phyloP scores from a whole-genome alignment of 2,113 vertebrate genomes.

The Chrysochloris asiatica region DNA sequence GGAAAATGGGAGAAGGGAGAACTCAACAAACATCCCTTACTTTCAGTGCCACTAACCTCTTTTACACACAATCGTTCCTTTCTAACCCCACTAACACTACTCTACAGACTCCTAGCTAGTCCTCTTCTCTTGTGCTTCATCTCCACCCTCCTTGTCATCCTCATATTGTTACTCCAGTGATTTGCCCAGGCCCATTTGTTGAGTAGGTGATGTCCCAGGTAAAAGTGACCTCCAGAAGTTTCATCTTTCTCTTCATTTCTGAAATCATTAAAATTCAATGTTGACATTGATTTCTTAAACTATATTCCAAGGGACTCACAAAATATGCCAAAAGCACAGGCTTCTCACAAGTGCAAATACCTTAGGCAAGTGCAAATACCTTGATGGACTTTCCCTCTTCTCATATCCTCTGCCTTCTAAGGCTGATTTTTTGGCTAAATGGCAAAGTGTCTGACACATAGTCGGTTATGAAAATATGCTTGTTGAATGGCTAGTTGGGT shows the following conservation, averaged over 20 bases:
- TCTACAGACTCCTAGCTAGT: background rate
- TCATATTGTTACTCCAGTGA: background rate
- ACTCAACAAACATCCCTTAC: background rate
- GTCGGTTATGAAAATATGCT: background rate
- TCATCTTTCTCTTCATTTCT: background rate
- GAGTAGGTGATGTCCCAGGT: background rate
- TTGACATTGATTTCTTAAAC: background rate
- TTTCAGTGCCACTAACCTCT: background rate
- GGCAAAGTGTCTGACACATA: background rate
- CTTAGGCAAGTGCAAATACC: fast-evolving
- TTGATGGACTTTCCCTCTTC: background rate
- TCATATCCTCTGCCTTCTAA: background rate
- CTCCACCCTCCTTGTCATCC: background rate
- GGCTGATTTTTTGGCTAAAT: background rate
- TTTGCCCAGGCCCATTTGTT: background rate
- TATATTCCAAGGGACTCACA: background rate
- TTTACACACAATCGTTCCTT: background rate
- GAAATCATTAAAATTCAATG: slow-evolving; percentile 1
- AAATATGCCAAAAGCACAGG: background rate
- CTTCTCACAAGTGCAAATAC: background rate
- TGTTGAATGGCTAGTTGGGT: background rate
- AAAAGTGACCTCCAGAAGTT: background rate
- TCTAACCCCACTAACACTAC: background rate
- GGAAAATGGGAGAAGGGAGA: too few species aligned
- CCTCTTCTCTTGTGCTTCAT: background rate